Evolutionary conservation across 2,113 vertebrate species (phyloP), one percentile per base, ranked within the genome.

Genomic region (Macrotus californicus): DNA sequence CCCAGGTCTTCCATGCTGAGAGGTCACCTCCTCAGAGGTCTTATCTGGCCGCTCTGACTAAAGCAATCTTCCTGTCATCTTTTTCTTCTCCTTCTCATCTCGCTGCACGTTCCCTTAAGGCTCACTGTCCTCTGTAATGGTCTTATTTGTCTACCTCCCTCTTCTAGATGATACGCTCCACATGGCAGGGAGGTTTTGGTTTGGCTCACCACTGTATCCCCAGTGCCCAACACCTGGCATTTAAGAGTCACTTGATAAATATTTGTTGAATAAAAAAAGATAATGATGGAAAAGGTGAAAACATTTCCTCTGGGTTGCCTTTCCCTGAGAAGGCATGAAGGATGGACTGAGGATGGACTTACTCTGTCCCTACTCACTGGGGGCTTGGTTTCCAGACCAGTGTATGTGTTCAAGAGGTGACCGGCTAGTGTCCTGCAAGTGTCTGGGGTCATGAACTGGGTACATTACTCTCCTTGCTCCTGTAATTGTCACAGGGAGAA

Each of bases 111-210:
- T 52, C 43, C n/a, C 46, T 70, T 50, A 52, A 7, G 41, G 11
- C 19, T 16, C 75, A 29, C 7, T 14, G 31, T 50, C 59, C 59
- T 82, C 85, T 26, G 22, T 43, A 41, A 46, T 50, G 59, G 16
- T 41, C 48, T 29, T 7, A 1, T 75, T 31, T n/a, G 54, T 83
- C 69, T 29, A 6, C 18, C 5, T 8, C 24, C 12, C 66, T 48
- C 43, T 72, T 36, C 61, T 61, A 48, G 50, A 90, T 41, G 13
- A 5, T 31, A 5, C 36, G 7, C 26, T 50, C 39, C 39, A 15
- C 4, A 0, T 0, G 34, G 6, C 11, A 6, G 46, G 83, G 16
- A 48, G 1, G 11, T 41, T 15, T 8, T 77, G 79, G 4, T 43
- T 39, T 31, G 14, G 50, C 12, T 18, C 24, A 46, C 34, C 3